Conservation (phyloP, 2,113 vertebrate species). For the Heteronetta atricapilla region DNA sequence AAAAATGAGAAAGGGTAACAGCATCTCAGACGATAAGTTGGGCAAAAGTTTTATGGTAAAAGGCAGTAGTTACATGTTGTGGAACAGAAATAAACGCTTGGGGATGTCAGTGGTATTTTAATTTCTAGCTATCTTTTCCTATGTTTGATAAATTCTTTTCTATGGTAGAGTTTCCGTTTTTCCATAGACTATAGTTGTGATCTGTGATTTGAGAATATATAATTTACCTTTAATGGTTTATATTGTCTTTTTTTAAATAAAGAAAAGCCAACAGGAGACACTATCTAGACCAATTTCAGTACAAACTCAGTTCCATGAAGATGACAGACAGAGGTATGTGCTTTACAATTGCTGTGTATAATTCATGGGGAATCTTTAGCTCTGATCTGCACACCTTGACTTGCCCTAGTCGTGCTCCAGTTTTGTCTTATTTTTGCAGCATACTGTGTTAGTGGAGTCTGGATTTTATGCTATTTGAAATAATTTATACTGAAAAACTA, state of each 20-base stretch:
- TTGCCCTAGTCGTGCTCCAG: not conserved
- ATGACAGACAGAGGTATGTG: conserved; percentile 78
- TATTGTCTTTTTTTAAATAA: conserved; percentile 4
- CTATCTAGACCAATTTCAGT: conserved; percentile 76
- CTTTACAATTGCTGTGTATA: not conserved
- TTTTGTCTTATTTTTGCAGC: not conserved
- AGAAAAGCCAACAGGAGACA: conserved; percentile 84
- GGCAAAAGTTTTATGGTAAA: not conserved
- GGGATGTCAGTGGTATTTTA: not conserved
- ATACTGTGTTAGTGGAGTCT: not conserved
- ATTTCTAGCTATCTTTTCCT: not conserved
- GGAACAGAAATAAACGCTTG: not conserved
- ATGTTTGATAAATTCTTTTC: not conserved
- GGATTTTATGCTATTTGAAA: not conserved
- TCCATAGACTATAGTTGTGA: not conserved
- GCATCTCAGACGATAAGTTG: not conserved
- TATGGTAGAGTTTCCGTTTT: not conserved
- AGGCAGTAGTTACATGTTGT: not conserved
- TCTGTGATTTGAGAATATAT: not conserved
- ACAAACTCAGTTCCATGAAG: conserved; percentile 64
- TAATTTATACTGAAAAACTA: not conserved
- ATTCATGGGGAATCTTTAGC: not conserved
- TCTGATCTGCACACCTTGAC: not conserved
- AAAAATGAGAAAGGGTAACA: not conserved
- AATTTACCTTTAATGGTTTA: not conserved